phyloP scores from a whole-genome alignment of 2,113 vertebrate species.

The Carassius auratus region DNA sequence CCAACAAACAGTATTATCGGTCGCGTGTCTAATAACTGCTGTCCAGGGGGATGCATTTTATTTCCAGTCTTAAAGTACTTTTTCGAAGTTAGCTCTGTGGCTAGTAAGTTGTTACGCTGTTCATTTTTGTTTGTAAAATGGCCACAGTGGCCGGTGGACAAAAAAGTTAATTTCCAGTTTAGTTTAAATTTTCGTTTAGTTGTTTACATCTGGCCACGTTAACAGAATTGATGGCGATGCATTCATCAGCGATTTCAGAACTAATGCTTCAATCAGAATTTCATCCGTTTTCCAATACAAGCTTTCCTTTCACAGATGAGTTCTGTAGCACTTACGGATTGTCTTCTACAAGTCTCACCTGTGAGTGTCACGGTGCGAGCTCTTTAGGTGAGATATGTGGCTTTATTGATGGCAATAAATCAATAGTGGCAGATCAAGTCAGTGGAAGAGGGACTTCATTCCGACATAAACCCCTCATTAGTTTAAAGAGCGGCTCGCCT shows the following conservation, averaged over 20 bases:
- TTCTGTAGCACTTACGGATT: not conserved
- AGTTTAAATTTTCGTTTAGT: too few species aligned
- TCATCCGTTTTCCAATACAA: not conserved
- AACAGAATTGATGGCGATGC: not conserved
- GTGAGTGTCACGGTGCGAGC: not conserved
- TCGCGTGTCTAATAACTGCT: too few species aligned
- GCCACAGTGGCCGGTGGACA: too few species aligned
- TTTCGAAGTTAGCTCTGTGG: too few species aligned
- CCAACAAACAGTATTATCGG: too few species aligned
- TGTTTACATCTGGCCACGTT: slow-evolving; percentile 13
- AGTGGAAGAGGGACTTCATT: slow-evolving; percentile 58
- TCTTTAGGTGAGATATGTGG: not conserved
- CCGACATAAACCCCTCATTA: slow-evolving; percentile 69
- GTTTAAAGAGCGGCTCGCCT: slow-evolving; percentile 56
- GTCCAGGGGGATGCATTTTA: too few species aligned
- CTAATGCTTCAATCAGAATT: not conserved
- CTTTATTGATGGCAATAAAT: slow-evolving; percentile 17
- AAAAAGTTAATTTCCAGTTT: too few species aligned
- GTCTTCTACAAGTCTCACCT: not conserved
- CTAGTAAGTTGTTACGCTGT: too few species aligned
- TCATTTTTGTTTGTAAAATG: too few species aligned
- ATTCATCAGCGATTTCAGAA: not conserved
- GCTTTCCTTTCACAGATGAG: not conserved
- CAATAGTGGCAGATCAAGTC: slow-evolving; percentile 55
- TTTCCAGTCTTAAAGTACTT: too few species aligned